Percentiles rank a stretch among this genome's conserved stretches.
These are phyloP conservation scores for Pachymerium ferrugineum DNA, from an alignment of 2,888 invertebrate species.

Conservation along the genomic window DNA sequence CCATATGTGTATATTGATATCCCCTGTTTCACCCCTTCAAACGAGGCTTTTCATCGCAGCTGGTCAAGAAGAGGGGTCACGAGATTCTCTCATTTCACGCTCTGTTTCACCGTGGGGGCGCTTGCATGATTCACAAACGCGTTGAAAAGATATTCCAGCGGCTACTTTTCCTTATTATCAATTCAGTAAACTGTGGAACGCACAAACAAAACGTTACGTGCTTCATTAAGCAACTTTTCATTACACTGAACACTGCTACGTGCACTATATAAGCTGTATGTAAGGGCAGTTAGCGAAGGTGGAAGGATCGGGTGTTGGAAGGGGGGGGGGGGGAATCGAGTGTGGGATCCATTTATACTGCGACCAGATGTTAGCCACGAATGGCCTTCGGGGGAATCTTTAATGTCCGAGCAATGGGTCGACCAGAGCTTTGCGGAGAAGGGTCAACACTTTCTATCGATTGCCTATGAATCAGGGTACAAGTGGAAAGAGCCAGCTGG, in stretches of 20 bases:
- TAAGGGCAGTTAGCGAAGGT: neutral
- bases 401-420: neutral
- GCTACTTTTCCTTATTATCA: no score
- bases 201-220: neutral
- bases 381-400: slow-evolving; percentile 2
- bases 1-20: neutral
- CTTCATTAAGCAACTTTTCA: neutral
- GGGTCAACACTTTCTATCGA: neutral
- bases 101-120: neutral
- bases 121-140: neutral
- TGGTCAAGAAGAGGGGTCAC: neutral
- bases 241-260: neutral
- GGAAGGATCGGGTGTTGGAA: no score
- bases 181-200: neutral
- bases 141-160: neutral
- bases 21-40: neutral
- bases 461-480: neutral
- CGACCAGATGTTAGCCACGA: neutral
- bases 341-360: neutral
- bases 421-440: neutral
- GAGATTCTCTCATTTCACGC: neutral
- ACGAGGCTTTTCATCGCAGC: neutral
- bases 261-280: no score
- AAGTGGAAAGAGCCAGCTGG: neutral
- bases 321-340: neutral